Base-by-base conservation (phyloP, 23 tunicate species). In the Ciona savignyi region DNA sequence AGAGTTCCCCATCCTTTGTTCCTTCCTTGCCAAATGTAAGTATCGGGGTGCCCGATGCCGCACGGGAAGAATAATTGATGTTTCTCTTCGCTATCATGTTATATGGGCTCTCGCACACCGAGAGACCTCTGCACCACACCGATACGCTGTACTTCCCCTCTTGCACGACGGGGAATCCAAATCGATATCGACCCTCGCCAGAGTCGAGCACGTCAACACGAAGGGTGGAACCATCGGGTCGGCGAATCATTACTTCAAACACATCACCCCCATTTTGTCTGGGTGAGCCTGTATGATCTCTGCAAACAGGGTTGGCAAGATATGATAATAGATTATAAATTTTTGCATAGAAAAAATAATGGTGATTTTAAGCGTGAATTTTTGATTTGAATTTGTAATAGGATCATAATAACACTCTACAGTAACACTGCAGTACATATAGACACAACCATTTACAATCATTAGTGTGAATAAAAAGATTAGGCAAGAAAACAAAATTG, bases 11-110 rank as follows among this genome's bases (percentile, higher is more conserved):
- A 22, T 82, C 82, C 29, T 75, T 73, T 21, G 80, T 83, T 30
- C 97, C 97, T 71, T 79, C 82, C 25, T 82, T 82, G 0, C 97
- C 97, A 71, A 91, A 85, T 15, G 63, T 32, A 24, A 76, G 32
- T 19, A 29, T 21, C 2, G 89, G 77, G 1, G 78, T 32, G 69
- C 71, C 65, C 4, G 78, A 31, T 65, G 67, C 65, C 24, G 28
- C 15, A 4, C 30, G 9, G 0, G 75, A 56, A 20, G 67, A 24
- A 35, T 85, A 85, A 66, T 73, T 76, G 51, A 78, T 71, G 33
- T 74, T 60, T 68, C 66, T 66, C 80, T 78, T 85, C 20, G 49
- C 91, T 3, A 77, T 66, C 25, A 85, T 4, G 34, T 77, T 27
- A 63, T 65, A 78, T 1, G 91, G 91, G 63, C 86, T 78, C 32